A percentile compares a stretch with the other conserved stretches of the same genome.
phyloP scores from a whole-genome alignment of 2,113 vertebrate species.

The Lamprotornis superbus region DNA sequence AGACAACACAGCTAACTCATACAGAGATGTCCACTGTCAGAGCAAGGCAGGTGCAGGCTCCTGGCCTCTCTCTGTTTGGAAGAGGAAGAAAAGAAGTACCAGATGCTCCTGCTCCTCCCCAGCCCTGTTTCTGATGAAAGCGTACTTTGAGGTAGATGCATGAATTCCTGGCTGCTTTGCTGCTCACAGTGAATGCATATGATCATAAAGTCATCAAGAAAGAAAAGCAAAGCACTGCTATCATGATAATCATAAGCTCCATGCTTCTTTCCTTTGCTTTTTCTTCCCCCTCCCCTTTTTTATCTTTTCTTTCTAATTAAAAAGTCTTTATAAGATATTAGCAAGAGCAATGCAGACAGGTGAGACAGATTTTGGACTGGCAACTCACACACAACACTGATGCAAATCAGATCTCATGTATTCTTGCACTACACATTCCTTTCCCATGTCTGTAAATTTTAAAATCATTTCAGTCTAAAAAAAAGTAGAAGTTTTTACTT shows the following conservation, averaged over 20 bases:
- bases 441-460: background rate
- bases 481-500: background rate
- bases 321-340: background rate
- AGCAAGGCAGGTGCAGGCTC: background rate
- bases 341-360: background rate
- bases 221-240: background rate
- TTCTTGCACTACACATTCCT: background rate
- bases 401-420: background rate
- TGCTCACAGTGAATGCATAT: rapidly evolving
- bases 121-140: background rate
- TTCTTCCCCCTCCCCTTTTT: background rate
- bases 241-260: background rate
- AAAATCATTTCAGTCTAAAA: background rate
- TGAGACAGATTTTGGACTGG: background rate
- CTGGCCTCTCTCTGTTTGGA: background rate
- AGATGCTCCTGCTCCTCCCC: background rate
- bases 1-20: background rate
- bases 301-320: background rate
- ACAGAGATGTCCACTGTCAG: background rate
- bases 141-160: background rate
- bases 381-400: background rate
- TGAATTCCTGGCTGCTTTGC: background rate
- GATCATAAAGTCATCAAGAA: background rate
- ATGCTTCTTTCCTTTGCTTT: background rate
- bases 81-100: background rate